Conservation (phyloP, 2,888 invertebrate genomes). For the Euzophera pinguis region DNA sequence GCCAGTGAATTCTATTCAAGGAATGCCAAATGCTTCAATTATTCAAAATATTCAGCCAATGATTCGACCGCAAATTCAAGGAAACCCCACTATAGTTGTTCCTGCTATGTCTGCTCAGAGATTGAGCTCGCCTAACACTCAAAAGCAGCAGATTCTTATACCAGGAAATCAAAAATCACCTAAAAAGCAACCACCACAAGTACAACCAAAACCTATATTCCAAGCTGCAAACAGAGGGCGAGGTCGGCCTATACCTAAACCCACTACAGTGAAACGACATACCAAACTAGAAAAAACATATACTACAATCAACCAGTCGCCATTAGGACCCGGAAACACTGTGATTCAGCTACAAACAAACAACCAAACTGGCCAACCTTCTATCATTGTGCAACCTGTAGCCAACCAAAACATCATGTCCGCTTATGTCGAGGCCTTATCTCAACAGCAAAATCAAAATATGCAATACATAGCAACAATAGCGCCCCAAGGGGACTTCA, state of each 20-base stretch:
- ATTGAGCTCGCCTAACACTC: constrained; percentile 62
- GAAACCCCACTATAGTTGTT: constrained; percentile 69
- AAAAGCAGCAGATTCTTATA: constrained; percentile 68
- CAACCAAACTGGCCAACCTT: constrained; percentile 78
- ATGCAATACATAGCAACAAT: constrained; percentile 88
- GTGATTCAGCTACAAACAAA: constrained; percentile 80
- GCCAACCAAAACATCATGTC: constrained; percentile 81
- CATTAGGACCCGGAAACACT: constrained; percentile 67
- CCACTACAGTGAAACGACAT: constrained; percentile 68
- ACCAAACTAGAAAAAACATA: constrained; percentile 72
- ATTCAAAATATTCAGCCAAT: constrained; percentile 76
- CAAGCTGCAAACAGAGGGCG: constrained; percentile 65
- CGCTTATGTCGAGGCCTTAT: constrained; percentile 83
- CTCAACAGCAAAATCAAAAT: constrained; percentile 85
- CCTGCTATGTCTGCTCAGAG: constrained; percentile 71
- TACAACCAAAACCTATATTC: constrained; percentile 74
- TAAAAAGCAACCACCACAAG: constrained; percentile 66
- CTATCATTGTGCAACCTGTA: constrained; percentile 85
- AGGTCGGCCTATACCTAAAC: constrained; percentile 71
- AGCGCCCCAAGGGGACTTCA: constrained; percentile 81
- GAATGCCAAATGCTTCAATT: constrained; percentile 66
- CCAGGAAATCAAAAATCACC: constrained; percentile 71
- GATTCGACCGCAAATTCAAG: constrained; percentile 71
- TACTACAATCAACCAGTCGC: constrained; percentile 69
- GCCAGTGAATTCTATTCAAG: constrained; percentile 72